Conservation (phyloP, 2,113 vertebrate species). For the Saimiri boliviensis region DNA sequence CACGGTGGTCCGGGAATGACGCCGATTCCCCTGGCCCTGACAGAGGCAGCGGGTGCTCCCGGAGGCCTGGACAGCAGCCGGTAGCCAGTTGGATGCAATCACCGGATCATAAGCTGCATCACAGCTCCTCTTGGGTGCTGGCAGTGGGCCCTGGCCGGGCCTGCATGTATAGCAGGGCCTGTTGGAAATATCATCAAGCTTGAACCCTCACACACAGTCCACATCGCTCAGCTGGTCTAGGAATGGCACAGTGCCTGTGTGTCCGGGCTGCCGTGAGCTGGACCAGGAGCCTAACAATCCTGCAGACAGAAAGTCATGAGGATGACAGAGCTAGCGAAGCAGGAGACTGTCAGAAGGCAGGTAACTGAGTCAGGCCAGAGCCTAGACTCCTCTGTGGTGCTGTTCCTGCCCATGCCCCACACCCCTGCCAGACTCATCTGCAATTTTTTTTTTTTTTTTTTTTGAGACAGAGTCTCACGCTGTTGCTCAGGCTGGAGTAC, state of each 20-base stretch:
- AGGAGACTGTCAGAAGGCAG: not conserved
- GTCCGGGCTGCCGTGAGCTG: rapidly evolving
- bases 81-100: not conserved
- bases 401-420: not conserved
- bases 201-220: not conserved
- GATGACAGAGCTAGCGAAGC: not conserved
- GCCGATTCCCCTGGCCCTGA: not conserved
- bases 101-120: not conserved
- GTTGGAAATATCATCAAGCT: not conserved
- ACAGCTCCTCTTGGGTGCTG: not conserved
- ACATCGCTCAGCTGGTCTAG: not conserved
- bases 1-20: not conserved
- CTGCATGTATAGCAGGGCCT: not conserved
- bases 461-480: too few species aligned
- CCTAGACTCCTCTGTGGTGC: too few species aligned
- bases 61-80: not conserved
- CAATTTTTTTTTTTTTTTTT: not conserved
- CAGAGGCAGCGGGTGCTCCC: rapidly evolving
- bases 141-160: rapidly evolving
- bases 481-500: too few species aligned
- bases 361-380: not conserved
- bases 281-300: not conserved
- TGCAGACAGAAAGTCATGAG: not conserved
- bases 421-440: not conserved
- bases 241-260: rapidly evolving